These are phyloP conservation scores for Crypturellus undulatus DNA, from an alignment of 2,113 vertebrate genomes.

Conservation along the genomic window DNA sequence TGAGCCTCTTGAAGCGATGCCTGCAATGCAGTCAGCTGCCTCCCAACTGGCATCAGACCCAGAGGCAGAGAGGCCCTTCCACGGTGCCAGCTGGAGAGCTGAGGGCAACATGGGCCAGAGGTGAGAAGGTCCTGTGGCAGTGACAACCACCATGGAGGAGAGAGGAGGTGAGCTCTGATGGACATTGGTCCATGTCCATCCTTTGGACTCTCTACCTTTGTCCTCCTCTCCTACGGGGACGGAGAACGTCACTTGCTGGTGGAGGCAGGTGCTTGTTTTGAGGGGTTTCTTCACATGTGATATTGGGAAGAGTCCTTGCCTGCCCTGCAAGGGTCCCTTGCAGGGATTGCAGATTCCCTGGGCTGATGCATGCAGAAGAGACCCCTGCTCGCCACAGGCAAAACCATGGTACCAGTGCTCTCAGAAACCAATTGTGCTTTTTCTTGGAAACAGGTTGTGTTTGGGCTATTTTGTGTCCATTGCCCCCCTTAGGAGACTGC, in stretches of 20 bases:
- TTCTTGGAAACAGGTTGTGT: not conserved
- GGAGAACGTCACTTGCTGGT: not conserved
- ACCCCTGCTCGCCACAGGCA: not conserved
- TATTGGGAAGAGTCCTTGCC: not conserved
- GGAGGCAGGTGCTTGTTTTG: not conserved
- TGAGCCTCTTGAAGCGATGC: not conserved
- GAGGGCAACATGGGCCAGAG: not conserved
- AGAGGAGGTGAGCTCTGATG: not conserved
- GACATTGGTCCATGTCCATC: not conserved
- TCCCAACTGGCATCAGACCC: not conserved
- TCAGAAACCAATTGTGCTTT: not conserved
- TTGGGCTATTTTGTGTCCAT: not conserved
- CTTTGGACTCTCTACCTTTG: not conserved
- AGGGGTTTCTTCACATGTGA: not conserved
- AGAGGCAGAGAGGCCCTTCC: not conserved
- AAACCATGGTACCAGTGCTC: not conserved
- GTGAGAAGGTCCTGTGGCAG: not conserved
- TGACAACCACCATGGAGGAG: not conserved
- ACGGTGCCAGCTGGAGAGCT: not conserved
- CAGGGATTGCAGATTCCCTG: not conserved
- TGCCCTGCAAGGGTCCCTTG: not conserved
- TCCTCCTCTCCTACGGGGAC: not conserved
- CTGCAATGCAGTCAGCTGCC: fast-evolving
- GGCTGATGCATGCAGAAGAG: not conserved
- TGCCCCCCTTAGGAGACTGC: not conserved